These are phyloP conservation scores for Meloe dianella DNA, from an alignment of 2,888 invertebrate genomes.

Conservation along the genomic window DNA sequence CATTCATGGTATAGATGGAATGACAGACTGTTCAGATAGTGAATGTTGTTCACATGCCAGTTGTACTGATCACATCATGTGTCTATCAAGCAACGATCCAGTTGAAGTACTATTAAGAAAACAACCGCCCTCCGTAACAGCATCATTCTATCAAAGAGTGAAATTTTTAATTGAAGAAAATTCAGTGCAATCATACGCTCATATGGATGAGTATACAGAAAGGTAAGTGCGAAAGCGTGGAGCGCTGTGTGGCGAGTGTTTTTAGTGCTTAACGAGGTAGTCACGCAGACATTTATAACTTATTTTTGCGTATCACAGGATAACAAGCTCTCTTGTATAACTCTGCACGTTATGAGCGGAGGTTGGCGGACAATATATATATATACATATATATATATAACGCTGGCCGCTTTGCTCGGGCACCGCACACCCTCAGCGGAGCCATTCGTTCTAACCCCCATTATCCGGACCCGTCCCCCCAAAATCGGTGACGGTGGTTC, in stretches of 20 bases:
- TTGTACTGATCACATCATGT: conserved; percentile 92
- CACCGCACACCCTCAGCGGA: conserved; percentile 58
- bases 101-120: conserved; percentile 94
- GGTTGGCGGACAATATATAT: conserved; percentile 41
- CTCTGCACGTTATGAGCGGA: conserved; percentile 53
- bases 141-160: conserved; percentile 96
- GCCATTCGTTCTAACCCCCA: conserved; percentile 36
- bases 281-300: conserved; percentile 43
- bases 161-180: conserved; percentile 98
- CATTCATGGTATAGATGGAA: conserved; percentile 77
- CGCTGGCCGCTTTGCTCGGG: conserved; percentile 53
- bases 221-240: conserved; percentile 74
- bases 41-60: conserved; percentile 93
- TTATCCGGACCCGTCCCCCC: conserved; percentile 33
- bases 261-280: conserved; percentile 35
- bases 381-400: too few species aligned
- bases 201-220: conserved; percentile 97
- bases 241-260: conserved; percentile 14
- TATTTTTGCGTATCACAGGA: conserved; percentile 49
- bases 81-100: conserved; percentile 94
- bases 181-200: conserved; percentile 97
- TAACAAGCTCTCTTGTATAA: conserved; percentile 14
- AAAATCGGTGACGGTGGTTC: conserved; percentile 27
- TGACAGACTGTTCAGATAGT: conserved; percentile 98
- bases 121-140: conserved; percentile 95